Percentiles rank a stretch among this genome's conserved stretches.
Evolutionary conservation across 2,888 invertebrate genomes (phyloP).

Genomic region (Reticulitermes lucifugus): DNA sequence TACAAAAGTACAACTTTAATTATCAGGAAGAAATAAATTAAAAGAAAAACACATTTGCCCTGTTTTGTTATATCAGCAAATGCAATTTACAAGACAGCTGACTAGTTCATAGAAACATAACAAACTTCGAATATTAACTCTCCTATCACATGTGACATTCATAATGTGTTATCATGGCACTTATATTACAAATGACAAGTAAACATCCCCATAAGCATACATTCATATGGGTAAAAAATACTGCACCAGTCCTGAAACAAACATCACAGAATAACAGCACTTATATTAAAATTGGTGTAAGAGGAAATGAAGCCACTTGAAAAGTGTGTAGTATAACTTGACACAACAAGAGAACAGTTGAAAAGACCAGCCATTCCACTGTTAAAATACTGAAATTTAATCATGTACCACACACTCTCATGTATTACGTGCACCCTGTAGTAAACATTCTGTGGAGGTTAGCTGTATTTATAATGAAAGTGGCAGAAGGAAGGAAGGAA

Average conservation of each 20-base stretch:
- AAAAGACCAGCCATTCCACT: neutral
- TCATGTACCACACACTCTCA: no score
- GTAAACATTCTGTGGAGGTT: no score
- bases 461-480: no score
- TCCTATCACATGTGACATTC: slow-evolving; percentile 32
- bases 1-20: slow-evolving; percentile 46
- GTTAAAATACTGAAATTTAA: no score
- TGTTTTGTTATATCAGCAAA: slow-evolving; percentile 28
- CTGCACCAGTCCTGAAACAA: slow-evolving; percentile 16
- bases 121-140: slow-evolving; percentile 15
- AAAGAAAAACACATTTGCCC: slow-evolving; percentile 2
- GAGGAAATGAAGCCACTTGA: neutral
- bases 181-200: neutral
- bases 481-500: no score
- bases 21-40: slow-evolving; percentile 1
- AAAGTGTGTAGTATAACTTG: neutral
- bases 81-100: slow-evolving; percentile 18
- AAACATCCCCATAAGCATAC: neutral
- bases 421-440: no score
- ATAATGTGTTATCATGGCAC: neutral
- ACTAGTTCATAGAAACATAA: neutral
- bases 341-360: neutral
- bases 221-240: neutral
- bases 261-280: neutral
- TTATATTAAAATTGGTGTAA: neutral